phyloP scores from a whole-genome alignment of 2,797 vertebrate genomes.

The Falco peregrinus region DNA sequence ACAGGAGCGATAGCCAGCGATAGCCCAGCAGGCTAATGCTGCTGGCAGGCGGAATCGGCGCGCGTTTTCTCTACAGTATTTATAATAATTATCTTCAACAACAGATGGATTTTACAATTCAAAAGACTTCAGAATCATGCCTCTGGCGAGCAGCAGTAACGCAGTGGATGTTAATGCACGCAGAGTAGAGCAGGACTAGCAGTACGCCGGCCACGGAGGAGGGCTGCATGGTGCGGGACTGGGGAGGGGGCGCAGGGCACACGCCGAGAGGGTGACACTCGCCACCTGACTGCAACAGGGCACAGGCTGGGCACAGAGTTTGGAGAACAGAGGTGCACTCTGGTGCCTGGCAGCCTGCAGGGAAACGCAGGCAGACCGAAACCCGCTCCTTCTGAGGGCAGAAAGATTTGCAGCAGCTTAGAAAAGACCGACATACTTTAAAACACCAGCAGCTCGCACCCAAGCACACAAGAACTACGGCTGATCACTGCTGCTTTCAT shows the following conservation, averaged over 20 bases:
- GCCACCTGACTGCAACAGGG: rapidly evolving
- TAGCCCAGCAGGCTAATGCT: not conserved
- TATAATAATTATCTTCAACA: not conserved
- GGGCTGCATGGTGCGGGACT: rapidly evolving
- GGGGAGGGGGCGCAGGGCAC: not conserved
- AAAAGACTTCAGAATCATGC: not conserved
- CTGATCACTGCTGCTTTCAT: not conserved
- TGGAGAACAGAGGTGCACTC: rapidly evolving
- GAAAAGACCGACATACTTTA: not conserved
- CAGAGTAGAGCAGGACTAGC: rapidly evolving
- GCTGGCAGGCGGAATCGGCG: not conserved
- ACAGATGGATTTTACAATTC: not conserved
- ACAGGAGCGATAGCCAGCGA: rapidly evolving
- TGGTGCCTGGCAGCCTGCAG: rapidly evolving
- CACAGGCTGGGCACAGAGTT: not conserved
- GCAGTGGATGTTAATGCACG: rapidly evolving
- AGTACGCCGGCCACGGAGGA: rapidly evolving
- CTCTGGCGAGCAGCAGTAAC: rapidly evolving
- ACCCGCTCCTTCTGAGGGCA: not conserved
- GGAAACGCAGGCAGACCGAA: not conserved
- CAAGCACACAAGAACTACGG: rapidly evolving
- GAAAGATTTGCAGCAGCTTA: not conserved
- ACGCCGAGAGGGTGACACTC: rapidly evolving
- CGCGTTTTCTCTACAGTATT: not conserved
- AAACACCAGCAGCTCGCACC: not conserved